Conservation (phyloP, 2,797 vertebrate genomes). For the Garrulus glandarius region DNA sequence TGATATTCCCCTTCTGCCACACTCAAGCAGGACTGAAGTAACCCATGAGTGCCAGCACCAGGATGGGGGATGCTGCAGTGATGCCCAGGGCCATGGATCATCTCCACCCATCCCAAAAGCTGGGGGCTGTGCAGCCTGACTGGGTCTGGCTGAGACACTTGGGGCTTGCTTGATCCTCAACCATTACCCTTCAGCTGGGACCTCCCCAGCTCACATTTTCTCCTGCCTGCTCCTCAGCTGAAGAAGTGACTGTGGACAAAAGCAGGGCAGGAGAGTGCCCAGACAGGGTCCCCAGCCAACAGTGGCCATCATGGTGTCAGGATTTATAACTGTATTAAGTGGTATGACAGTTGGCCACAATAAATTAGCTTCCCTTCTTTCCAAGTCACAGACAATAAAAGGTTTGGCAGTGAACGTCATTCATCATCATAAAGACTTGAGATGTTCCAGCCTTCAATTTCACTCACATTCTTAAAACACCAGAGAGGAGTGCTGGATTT, state of each 20-base stretch:
- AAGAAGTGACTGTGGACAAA: background rate
- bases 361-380: conserved; percentile 91
- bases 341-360: conserved; percentile 88
- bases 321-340: conserved; percentile 96
- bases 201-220: background rate
- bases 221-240: background rate
- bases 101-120: background rate
- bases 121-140: background rate
- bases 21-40: accelerated
- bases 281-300: conserved; percentile 1
- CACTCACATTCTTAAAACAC: conserved; percentile 86
- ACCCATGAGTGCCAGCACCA: accelerated
- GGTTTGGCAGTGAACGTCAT: conserved; percentile 85
- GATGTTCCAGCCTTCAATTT: conserved; percentile 90
- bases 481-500: conserved; percentile 73
- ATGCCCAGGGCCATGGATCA: background rate
- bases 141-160: background rate
- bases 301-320: conserved; percentile 76
- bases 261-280: background rate
- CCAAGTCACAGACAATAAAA: conserved; percentile 89
- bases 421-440: conserved; percentile 87
- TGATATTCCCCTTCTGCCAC: background rate
- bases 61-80: background rate
- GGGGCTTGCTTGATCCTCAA: background rate
- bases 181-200: accelerated